These are phyloP conservation scores for Tupaia chinensis DNA, from an alignment of 2,113 vertebrate species.

Conservation along the genomic window DNA sequence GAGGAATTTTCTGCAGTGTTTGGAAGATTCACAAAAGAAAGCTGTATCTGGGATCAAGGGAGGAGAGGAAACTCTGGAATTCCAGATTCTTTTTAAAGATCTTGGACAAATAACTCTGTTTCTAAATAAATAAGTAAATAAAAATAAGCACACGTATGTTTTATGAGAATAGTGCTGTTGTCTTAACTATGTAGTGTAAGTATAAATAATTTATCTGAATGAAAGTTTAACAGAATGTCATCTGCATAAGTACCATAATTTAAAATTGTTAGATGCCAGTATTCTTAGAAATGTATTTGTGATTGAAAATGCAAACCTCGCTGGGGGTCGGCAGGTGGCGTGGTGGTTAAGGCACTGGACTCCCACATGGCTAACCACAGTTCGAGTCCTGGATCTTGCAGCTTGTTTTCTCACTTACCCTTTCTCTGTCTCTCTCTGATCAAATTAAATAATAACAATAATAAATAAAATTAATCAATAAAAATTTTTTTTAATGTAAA, in stretches of 20 bases:
- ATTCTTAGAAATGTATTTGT: constrained; percentile 32
- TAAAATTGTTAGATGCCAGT: not conserved
- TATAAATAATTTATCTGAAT: constrained; percentile 22
- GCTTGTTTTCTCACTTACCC: too few relatives aligned
- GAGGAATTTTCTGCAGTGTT: not conserved
- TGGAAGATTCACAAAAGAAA: not conserved
- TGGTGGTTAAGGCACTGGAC: too few relatives aligned
- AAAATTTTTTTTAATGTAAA: not conserved
- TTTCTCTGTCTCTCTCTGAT: too few relatives aligned
- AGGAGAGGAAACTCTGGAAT: not conserved
- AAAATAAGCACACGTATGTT: not conserved
- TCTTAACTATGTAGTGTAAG: constrained; percentile 1
- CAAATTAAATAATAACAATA: too few relatives aligned
- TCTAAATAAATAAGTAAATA: constrained; percentile 3
- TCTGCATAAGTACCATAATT: not conserved
- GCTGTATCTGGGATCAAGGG: not conserved
- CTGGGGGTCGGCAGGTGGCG: too few relatives aligned
- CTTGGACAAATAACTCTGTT: not conserved
- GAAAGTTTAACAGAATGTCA: constrained; percentile 20
- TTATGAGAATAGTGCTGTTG: not conserved
- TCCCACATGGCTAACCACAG: too few relatives aligned
- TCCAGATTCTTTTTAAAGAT: not conserved
- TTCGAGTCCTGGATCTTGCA: too few relatives aligned
- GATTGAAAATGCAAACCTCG: not conserved
- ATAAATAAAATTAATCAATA: too few relatives aligned